Percentiles rank a stretch among this genome's conserved stretches.
phyloP scores from a whole-genome alignment of 1,140 invertebrate species.

The Drosophila asahinai region DNA sequence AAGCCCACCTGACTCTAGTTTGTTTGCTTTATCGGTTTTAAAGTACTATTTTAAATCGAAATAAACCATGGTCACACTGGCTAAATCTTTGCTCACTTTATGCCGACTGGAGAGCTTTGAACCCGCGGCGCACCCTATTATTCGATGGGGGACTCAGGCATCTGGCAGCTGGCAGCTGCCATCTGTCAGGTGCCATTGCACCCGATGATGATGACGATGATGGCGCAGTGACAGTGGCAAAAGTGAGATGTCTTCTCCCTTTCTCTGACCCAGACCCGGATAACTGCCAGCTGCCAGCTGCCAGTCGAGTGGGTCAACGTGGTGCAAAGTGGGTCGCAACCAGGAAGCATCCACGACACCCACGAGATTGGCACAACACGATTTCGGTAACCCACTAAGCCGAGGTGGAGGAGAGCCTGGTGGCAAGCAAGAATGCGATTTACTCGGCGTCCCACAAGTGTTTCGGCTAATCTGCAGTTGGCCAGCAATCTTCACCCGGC shows the following conservation, averaged over 20 bases:
- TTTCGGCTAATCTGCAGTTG: conserved; percentile 21
- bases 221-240: conserved; percentile 41
- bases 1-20: too few relatives aligned
- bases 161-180: conserved; percentile 5
- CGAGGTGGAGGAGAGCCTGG: not conserved
- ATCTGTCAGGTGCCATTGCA: conserved; percentile 21
- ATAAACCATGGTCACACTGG: too few relatives aligned
- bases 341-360: conserved; percentile 20
- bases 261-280: conserved; percentile 77
- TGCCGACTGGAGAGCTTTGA: conserved; percentile 39
- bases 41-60: too few relatives aligned
- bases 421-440: conserved; percentile 33
- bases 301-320: conserved; percentile 55
- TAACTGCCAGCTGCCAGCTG: not conserved
- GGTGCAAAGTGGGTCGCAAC: conserved; percentile 28
- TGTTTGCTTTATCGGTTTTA: too few relatives aligned
- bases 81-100: not conserved
- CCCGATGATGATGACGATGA: too few relatives aligned
- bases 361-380: conserved; percentile 39
- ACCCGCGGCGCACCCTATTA: conserved; percentile 26
- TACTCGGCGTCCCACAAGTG: conserved; percentile 13
- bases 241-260: conserved; percentile 74
- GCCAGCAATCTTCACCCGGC: conserved; percentile 6
- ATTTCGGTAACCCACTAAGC: conserved; percentile 24
- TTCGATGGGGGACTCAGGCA: conserved; percentile 20